Percentiles rank a stretch among this genome's conserved stretches.
phyloP scores from a whole-genome alignment of 2,797 vertebrate genomes.

The Enteromius viviparus region DNA sequence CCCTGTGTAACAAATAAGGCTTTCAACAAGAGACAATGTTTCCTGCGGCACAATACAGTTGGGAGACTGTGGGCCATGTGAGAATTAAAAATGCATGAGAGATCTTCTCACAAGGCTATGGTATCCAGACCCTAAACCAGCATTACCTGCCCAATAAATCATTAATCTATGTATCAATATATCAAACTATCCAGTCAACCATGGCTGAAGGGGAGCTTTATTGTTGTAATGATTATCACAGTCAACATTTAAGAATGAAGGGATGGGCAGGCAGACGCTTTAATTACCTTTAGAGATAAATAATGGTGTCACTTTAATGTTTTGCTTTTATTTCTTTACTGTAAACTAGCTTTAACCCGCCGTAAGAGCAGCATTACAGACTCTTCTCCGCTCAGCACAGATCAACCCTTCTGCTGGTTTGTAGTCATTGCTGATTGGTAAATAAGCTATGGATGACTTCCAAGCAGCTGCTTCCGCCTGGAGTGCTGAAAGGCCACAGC shows the following conservation, averaged over 20 bases:
- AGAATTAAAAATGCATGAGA: constrained; percentile 64
- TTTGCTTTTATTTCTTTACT: neutral
- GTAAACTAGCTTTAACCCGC: neutral
- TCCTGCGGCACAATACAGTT: constrained; percentile 39
- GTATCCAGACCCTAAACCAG: neutral
- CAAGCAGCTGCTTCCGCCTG: constrained; percentile 68
- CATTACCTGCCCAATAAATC: constrained; percentile 12
- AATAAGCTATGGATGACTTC: neutral
- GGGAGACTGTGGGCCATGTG: constrained; percentile 31
- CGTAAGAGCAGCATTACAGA: neutral
- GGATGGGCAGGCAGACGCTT: neutral
- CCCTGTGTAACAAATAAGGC: constrained; percentile 43
- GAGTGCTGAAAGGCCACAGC: constrained; percentile 54
- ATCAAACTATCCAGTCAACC: neutral
- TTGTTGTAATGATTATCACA: neutral
- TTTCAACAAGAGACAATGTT: constrained; percentile 51
- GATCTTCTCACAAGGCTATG: constrained; percentile 4
- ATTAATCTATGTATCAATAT: neutral
- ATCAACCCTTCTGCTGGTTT: neutral
- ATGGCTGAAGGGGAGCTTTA: neutral
- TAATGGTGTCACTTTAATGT: neutral
- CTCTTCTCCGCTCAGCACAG: neutral
- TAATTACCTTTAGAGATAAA: neutral
- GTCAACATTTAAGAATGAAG: neutral
- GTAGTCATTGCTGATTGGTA: neutral